Base-by-base conservation (phyloP, 1,140 invertebrate species). In the Euschistus heros region DNA sequence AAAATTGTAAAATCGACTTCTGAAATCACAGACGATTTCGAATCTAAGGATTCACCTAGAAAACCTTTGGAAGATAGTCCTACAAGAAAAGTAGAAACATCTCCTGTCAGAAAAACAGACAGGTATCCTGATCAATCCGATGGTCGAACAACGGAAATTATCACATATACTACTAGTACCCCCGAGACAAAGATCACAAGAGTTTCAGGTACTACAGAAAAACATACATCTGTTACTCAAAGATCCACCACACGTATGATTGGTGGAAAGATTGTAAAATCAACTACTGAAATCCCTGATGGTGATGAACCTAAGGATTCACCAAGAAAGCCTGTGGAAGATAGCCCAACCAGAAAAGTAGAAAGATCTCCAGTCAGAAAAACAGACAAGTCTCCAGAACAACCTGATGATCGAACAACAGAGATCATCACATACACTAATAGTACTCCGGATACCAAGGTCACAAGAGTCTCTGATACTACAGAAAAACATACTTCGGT, bases 1-100 rank as follows among this genome's bases (percentile, higher is more conserved):
- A 69, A 69, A 52, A 37, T 69, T 18, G 64, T 69, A 5, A 67
- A 68, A 63, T 62, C 63, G 10, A 60, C 60, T 30, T 13, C 42
- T 1, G 33, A 37, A 37, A 30, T 30, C 27, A 30, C 2, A 4
- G 27, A 30, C 27, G 33, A 37, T 10, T 37, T 10, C 33, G 4
- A 37, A 37, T 1, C 33, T 37, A 37, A 37, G 10, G 33, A 37
- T 37, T 37, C 33, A 13, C 8, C 33, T 37, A 10, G 10, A 37
- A 37, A 37, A 13, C 33, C 24, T 15, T 20, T 8, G 8, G 50
- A 54, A 22, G 15, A 14, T 10, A 54, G 18, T 54, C 18, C 50
- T 7, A 50, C 20, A n/a, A 14, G 24, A 14, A 54, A 20, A 54
- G 15, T 7, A 7, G 50, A 3, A n/a, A 22, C 5, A 54, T 54